A percentile compares a stretch with the other conserved stretches of the same genome.
Conservation (phyloP, 2,797 vertebrate species). For the Aeoliscus strigatus region DNA sequence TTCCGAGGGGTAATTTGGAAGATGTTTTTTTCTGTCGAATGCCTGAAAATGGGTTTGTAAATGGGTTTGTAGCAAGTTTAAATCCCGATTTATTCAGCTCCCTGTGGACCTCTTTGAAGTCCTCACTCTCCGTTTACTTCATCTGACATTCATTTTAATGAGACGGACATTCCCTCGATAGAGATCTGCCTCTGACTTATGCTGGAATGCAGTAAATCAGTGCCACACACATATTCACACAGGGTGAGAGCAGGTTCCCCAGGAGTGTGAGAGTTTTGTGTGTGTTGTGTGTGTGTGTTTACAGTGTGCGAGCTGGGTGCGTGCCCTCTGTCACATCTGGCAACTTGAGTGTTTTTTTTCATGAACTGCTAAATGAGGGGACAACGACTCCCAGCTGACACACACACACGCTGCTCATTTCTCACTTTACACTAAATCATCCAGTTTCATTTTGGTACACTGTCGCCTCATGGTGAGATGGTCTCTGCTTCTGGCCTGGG, state of each 20-base stretch:
- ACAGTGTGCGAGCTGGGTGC: slow-evolving; percentile 45
- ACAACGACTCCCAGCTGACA: slow-evolving; percentile 70
- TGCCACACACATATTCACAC: slow-evolving; percentile 32
- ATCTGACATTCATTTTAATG: slow-evolving; percentile 58
- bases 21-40: slow-evolving; percentile 16
- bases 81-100: slow-evolving; percentile 41
- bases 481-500: no score
- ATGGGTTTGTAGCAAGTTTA: slow-evolving; percentile 38
- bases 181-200: slow-evolving; percentile 40
- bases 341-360: slow-evolving; percentile 61
- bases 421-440: no score
- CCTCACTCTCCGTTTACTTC: slow-evolving; percentile 46
- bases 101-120: slow-evolving; percentile 64
- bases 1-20: slow-evolving; percentile 3
- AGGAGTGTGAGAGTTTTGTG: slow-evolving; percentile 17
- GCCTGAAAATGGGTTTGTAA: slow-evolving; percentile 25
- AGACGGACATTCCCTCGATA: slow-evolving; percentile 43
- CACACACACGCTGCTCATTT: no score
- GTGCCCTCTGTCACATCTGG: slow-evolving; percentile 67
- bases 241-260: slow-evolving; percentile 15
- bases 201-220: slow-evolving; percentile 40
- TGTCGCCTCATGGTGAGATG: no score
- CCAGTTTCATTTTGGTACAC: no score
- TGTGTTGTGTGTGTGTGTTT: slow-evolving; percentile 37
- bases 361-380: slow-evolving; percentile 63